Conservation (phyloP, 2,113 vertebrate genomes). For the Microtus ochrogaster region DNA sequence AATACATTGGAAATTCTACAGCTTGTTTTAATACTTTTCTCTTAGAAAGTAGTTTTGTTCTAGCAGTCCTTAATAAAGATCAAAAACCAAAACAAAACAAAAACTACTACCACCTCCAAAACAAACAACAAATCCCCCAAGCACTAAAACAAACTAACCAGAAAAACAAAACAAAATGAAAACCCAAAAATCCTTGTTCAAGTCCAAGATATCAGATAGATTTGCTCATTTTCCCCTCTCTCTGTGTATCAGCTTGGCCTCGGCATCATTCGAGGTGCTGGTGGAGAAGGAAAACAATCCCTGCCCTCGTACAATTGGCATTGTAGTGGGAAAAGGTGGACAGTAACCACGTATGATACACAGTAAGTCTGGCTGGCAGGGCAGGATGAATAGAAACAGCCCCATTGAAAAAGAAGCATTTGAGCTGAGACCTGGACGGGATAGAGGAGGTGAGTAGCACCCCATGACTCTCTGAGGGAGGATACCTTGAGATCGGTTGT, state of each 20-base stretch:
- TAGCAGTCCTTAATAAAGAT: slow-evolving; percentile 12
- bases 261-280: background rate
- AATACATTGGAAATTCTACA: slow-evolving; percentile 15
- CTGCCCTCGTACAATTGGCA: background rate
- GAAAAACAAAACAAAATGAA: background rate
- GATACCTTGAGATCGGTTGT: background rate
- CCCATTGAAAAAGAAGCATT: background rate
- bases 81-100: background rate
- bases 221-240: background rate
- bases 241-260: background rate
- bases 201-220: slow-evolving; percentile 10
- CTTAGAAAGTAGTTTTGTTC: slow-evolving; percentile 14
- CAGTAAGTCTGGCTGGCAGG: background rate
- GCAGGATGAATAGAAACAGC: background rate
- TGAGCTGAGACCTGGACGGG: background rate
- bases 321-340: background rate
- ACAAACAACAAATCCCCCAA: background rate
- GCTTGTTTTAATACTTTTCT: slow-evolving; percentile 13
- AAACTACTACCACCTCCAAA: background rate
- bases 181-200: background rate
- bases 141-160: background rate
- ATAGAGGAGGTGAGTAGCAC: background rate
- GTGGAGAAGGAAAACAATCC: background rate
- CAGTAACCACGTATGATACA: background rate
- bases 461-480: background rate